Percentiles rank a stretch among this genome's conserved stretches.
phyloP scores from a whole-genome alignment of 2,797 vertebrate species.

The Adrianichthys oophorus region DNA sequence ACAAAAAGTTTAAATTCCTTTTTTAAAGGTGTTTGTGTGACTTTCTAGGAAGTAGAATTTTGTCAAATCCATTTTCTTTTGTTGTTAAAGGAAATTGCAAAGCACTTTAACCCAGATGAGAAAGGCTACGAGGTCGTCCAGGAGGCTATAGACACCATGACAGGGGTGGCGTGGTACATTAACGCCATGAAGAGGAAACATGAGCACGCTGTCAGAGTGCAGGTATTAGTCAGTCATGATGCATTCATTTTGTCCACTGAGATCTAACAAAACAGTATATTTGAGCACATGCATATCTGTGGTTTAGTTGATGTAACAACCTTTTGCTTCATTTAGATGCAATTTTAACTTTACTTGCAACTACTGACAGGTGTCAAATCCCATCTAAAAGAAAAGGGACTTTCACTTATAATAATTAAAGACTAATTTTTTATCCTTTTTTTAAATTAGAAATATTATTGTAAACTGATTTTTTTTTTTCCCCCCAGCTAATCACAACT shows the following conservation, averaged over 20 bases:
- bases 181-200: conserved; percentile 99
- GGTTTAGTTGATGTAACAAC: background rate
- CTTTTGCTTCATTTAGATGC: background rate
- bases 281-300: background rate
- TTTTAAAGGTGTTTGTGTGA: background rate
- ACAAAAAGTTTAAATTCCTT: too few relatives aligned
- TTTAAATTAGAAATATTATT: too few relatives aligned
- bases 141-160: conserved; percentile 97
- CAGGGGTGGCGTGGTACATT: conserved; percentile 97
- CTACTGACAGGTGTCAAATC: too few relatives aligned
- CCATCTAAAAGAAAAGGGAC: too few relatives aligned
- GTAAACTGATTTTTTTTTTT: too few relatives aligned
- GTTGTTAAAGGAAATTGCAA: conserved; percentile 88
- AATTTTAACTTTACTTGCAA: too few relatives aligned
- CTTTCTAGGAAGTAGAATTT: background rate
- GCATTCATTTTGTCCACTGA: too few relatives aligned
- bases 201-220: conserved; percentile 92
- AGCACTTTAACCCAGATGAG: conserved; percentile 87
- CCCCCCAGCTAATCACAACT: too few relatives aligned
- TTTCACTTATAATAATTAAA: too few relatives aligned
- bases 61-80: background rate
- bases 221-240: conserved; percentile 73
- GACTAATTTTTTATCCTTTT: too few relatives aligned
- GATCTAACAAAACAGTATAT: too few relatives aligned
- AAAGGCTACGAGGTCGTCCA: conserved; percentile 90